Evolutionary conservation across 1,140 invertebrate species (phyloP).

Genomic region (Drosophila nasuta): DNA sequence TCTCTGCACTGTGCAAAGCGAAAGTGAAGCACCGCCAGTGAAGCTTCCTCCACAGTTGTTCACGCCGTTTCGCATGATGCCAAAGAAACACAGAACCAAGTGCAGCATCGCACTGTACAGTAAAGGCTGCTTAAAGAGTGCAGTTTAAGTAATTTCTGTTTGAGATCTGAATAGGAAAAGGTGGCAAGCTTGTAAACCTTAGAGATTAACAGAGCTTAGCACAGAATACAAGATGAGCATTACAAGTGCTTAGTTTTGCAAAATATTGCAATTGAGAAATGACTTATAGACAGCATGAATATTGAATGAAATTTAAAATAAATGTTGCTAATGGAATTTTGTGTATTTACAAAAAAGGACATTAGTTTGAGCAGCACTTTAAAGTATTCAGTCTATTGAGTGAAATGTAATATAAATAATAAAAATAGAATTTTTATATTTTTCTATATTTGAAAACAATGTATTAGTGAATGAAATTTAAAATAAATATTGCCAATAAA

Average conservation of each 20-base stretch:
- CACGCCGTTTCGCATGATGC: conserved; percentile 64
- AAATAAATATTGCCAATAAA: no score
- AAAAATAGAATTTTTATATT: no score
- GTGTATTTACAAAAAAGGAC: no score
- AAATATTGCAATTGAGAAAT: no score
- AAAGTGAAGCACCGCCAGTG: conserved; percentile 67
- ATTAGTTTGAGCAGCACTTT: no score
- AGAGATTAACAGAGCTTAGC: background rate
- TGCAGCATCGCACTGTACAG: conserved; percentile 37
- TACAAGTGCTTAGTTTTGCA: background rate
- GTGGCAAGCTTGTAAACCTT: background rate
- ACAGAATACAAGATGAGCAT: background rate
- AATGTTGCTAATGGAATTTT: no score
- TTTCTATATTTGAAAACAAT: no score
- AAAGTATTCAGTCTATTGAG: no score
- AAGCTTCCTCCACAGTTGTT: conserved; percentile 43
- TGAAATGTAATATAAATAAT: no score
- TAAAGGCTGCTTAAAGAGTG: conserved; percentile 10
- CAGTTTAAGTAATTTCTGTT: background rate
- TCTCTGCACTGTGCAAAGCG: conserved; percentile 46
- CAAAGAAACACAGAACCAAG: conserved; percentile 68
- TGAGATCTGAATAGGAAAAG: background rate
- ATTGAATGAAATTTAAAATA: background rate
- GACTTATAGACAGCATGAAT: no score
- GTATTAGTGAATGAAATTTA: no score